phyloP scores from a whole-genome alignment of 1,140 invertebrate species.

The Sinella curviseta region DNA sequence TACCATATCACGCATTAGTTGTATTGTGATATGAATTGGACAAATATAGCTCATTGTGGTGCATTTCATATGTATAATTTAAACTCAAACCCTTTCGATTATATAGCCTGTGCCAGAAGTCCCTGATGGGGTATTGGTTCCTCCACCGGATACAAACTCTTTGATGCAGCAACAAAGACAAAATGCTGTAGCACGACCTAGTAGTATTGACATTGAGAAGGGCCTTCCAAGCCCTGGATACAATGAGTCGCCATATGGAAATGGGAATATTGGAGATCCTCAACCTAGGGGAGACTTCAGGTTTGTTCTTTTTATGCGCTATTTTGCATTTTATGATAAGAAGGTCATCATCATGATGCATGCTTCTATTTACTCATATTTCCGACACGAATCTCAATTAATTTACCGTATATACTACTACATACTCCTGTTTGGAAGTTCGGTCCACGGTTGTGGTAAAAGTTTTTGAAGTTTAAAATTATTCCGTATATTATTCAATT shows the following conservation, averaged over 20 bases:
- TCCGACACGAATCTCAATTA: neutral
- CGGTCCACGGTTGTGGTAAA: no score
- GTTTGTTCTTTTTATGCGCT: no score
- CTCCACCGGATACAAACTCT: slow-evolving; percentile 28
- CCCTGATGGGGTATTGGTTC: slow-evolving; percentile 32
- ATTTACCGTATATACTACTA: neutral
- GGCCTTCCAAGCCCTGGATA: slow-evolving; percentile 24
- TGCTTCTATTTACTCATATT: neutral
- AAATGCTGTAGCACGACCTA: slow-evolving; percentile 31
- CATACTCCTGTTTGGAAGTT: no score
- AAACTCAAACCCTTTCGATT: neutral
- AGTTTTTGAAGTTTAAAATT: no score
- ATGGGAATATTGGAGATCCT: slow-evolving; percentile 32
- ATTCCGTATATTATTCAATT: no score
- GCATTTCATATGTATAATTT: neutral
- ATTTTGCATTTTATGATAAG: neutral
- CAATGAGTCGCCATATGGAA: slow-evolving; percentile 37
- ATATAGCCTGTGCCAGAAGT: slow-evolving; percentile 30
- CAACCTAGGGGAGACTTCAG: slow-evolving; percentile 31
- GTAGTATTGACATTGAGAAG: slow-evolving; percentile 38
- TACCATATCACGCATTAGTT: neutral
- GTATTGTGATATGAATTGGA: no score
- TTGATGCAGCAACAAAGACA: slow-evolving; percentile 22
- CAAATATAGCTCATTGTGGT: no score
- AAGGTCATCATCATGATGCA: neutral